Base-by-base conservation (phyloP, 2,888 invertebrate species). In the Ennomos quercinarius region DNA sequence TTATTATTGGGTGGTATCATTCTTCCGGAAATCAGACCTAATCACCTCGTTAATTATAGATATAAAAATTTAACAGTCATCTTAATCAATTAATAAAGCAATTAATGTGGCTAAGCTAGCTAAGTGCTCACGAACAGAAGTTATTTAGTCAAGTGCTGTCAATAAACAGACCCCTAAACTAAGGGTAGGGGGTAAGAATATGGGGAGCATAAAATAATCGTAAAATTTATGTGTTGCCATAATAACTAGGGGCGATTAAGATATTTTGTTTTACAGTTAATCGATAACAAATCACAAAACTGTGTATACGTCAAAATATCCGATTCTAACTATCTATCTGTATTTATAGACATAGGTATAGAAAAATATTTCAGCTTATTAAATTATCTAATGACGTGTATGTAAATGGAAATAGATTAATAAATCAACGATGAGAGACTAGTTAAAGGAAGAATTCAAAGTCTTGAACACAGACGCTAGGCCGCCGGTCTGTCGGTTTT, bases 131-230 rank as follows among this genome's bases (percentile, higher is more conserved):
- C 42, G 11, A 43, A 43, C 43, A 40, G 45, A 34, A 39, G 39
- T 43, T 17, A 38, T 13, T 53, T 10, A 53, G n/a, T 42, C 41
- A 51, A 50, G 41, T 57, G 57, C 51, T 50, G 40, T 37, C 50
- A 45, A 45, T 56, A 49, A 56, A 56, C 8, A 49, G 49, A 42
- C 13, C 36, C 51, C 51, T 37, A 17, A 37, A 37, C 36, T 37
- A 13, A 34, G 49, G 36, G 5, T 10, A 35, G 27, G 38, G 49
- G 36, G 5, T 10, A 35, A 34, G 27, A 46, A 39, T 11, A 35
- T 38, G 38, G 37, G 17, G 44, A 44, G 44, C 45, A 44, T 45
- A 53, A 53, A 53, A 46, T 53, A 53, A 53, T 35, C 37, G 53
- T 53, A 40, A 46, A 46, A 35, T 53, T 53, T 40, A 53, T 46